These are phyloP conservation scores for Dasyornis broadbenti DNA, from an alignment of 2,113 vertebrate species.

Conservation along the genomic window DNA sequence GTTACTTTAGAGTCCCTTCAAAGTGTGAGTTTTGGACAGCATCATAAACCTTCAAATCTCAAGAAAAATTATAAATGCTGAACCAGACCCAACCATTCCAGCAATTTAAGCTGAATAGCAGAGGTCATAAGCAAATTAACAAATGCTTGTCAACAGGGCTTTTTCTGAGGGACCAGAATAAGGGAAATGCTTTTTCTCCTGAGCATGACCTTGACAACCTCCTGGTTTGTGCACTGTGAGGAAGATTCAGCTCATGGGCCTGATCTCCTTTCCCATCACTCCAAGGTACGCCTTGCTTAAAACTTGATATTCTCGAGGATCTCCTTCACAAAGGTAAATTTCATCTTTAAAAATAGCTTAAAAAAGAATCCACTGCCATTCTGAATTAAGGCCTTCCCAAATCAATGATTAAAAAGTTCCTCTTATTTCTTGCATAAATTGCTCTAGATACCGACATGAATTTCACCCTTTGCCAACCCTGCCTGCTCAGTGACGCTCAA, in stretches of 20 bases:
- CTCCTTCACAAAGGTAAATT: neutral
- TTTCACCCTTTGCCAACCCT: neutral
- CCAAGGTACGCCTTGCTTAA: neutral
- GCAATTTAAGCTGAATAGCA: neutral
- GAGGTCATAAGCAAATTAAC: neutral
- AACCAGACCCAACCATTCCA: neutral
- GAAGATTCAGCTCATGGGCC: neutral
- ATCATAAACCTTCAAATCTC: neutral
- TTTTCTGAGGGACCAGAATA: neutral
- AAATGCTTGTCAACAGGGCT: neutral
- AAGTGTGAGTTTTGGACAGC: neutral
- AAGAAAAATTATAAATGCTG: neutral
- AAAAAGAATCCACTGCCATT: neutral
- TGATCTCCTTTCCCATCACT: neutral
- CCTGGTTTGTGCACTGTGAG: neutral
- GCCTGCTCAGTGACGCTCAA: accelerated
- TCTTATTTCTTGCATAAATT: neutral
- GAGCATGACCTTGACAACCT: neutral
- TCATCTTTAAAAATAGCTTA: neutral
- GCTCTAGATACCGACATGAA: neutral
- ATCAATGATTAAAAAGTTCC: accelerated
- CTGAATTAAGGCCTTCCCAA: neutral
- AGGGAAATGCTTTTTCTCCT: neutral
- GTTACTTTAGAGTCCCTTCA: neutral
- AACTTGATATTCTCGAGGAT: neutral